Conservation (phyloP, 2,888 invertebrate genomes). For the Chrysolina americana region DNA sequence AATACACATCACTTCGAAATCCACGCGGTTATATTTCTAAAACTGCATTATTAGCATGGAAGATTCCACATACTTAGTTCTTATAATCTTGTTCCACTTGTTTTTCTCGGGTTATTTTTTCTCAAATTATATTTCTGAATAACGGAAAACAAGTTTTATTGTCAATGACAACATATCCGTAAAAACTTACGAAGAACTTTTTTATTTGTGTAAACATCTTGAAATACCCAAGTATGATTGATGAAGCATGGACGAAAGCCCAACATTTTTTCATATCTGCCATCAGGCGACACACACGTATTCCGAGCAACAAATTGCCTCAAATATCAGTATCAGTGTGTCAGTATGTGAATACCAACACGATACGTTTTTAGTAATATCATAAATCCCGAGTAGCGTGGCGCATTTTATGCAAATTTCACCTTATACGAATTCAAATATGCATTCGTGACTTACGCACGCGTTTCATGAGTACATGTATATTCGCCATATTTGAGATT, state of each 20-base stretch:
- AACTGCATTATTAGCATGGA: too few relatives aligned
- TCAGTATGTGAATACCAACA: slow-evolving; percentile 59
- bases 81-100: too few relatives aligned
- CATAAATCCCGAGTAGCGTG: slow-evolving; percentile 59
- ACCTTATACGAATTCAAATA: slow-evolving; percentile 58
- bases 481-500: slow-evolving; percentile 23
- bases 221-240: not conserved
- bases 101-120: too few relatives aligned
- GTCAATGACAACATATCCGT: not conserved
- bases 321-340: slow-evolving; percentile 54
- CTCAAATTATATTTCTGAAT: too few relatives aligned
- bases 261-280: slow-evolving; percentile 13
- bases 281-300: slow-evolving; percentile 32
- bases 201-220: not conserved
- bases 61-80: too few relatives aligned
- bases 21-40: too few relatives aligned
- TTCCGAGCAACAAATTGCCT: slow-evolving; percentile 43
- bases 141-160: too few relatives aligned
- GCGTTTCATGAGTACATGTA: slow-evolving; percentile 37
- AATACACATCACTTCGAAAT: too few relatives aligned
- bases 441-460: slow-evolving; percentile 60
- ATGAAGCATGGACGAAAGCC: not conserved
- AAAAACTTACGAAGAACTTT: not conserved
- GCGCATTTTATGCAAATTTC: slow-evolving; percentile 59
- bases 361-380: slow-evolving; percentile 57